phyloP scores from a whole-genome alignment of 2,113 vertebrate genomes.

The Nothoprocta pentlandii region DNA sequence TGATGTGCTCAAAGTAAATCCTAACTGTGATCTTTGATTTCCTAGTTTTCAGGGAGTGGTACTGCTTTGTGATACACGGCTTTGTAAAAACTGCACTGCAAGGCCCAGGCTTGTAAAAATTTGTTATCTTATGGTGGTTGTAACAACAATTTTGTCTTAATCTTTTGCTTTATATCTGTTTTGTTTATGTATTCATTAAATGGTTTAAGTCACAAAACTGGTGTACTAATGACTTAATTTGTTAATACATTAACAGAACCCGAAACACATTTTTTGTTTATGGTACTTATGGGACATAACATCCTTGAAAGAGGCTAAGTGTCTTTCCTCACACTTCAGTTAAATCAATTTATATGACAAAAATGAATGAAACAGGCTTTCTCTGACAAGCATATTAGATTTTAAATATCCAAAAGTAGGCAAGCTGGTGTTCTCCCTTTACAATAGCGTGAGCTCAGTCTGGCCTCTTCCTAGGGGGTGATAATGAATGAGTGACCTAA shows the following conservation, averaged over 20 bases:
- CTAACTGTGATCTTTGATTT: slow-evolving; percentile 47
- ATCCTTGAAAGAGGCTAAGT: not conserved
- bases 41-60: slow-evolving; percentile 30
- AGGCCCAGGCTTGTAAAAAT: slow-evolving; percentile 23
- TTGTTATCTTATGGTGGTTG: slow-evolving; percentile 12
- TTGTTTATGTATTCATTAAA: slow-evolving; percentile 74
- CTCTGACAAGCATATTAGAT: fast-evolving
- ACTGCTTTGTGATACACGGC: not conserved
- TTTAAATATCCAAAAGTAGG: not conserved
- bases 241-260: slow-evolving; percentile 63
- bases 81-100: not conserved
- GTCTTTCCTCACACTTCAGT: not conserved
- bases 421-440: fast-evolving
- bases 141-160: slow-evolving; percentile 49
- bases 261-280: not conserved
- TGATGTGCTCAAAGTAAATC: not conserved
- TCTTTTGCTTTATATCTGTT: slow-evolving; percentile 47
- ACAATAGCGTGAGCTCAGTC: not conserved
- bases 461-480: not conserved
- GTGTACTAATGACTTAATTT: slow-evolving; percentile 64
- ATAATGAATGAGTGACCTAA: not conserved
- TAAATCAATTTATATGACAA: not conserved
- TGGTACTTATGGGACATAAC: fast-evolving
- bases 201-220: slow-evolving; percentile 22
- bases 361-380: not conserved